Evolutionary conservation across 2,888 invertebrate genomes (phyloP).

Genomic region (Amblyjoppa proteus): DNA sequence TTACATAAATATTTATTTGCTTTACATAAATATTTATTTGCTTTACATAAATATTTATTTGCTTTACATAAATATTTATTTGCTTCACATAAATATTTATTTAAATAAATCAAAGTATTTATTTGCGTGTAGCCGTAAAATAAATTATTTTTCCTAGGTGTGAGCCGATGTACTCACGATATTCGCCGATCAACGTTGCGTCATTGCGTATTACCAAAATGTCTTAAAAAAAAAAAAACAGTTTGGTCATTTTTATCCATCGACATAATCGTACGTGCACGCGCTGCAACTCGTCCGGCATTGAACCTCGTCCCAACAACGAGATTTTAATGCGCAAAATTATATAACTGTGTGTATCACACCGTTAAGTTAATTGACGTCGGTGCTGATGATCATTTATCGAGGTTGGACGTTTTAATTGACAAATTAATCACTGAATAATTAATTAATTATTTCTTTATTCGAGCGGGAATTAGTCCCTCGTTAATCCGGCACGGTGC

Average conservation of each 20-base stretch:
- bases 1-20: too few species aligned
- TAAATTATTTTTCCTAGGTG: too few species aligned
- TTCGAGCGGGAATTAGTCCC: not conserved
- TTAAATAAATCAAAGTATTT: too few species aligned
- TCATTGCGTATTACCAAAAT: not conserved
- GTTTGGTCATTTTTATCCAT: not conserved
- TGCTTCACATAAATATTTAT: too few species aligned
- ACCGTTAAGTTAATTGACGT: not conserved
- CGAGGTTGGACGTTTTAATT: not conserved
- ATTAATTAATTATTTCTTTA: slow-evolving; percentile 5
- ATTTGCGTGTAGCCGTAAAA: too few species aligned
- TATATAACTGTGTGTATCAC: not conserved
- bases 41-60: too few species aligned
- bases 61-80: too few species aligned
- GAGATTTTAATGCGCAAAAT: not conserved
- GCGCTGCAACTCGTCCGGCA: not conserved
- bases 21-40: too few species aligned
- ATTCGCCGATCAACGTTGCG: not conserved
- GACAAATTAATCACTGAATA: not conserved
- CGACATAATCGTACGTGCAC: not conserved
- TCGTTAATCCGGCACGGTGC: not conserved
- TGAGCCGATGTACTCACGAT: too few species aligned
- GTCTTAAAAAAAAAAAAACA: not conserved
- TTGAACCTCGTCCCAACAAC: not conserved
- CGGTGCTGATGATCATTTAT: not conserved